Evolutionary conservation across 2,797 vertebrate species (phyloP), one percentile per base, ranked within the genome.

Genomic region (Gallinago nigripennis): DNA sequence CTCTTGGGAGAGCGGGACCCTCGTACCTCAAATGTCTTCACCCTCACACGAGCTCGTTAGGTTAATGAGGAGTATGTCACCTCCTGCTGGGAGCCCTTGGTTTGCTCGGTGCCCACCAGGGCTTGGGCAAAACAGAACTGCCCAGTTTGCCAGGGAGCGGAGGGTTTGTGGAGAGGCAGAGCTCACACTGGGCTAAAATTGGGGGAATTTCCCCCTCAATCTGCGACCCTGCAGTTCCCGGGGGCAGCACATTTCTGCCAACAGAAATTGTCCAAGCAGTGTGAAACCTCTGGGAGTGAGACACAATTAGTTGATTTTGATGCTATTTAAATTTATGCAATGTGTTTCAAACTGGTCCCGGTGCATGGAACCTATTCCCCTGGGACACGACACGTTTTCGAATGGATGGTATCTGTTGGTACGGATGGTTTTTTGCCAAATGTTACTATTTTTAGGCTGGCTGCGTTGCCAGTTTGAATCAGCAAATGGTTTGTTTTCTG

Each of bases 221-320:
- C 41, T 48, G 37, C 6, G 4, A 0, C 31, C 19, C 60, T 13
- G 46, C 50, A 7, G 35, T 27, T 50, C 45, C 54, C 0, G 0
- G 18, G 66, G 28, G 16, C 8, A 1, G 3, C 2, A 4, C 28
- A 11, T 28, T 64, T 25, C 58, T 39, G 16, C 30, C 63, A 11
- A 1, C 20, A 12, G 3, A 19, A 30, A 5, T 56, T 28, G 31
- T 15, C 28, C 0, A 0, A 11, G 41, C 33, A 45, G 50, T 7
- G 31, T 12, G 10, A 50, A 23, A 58, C 27, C 53, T 39, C 46
- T 35, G 60, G 39, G 46, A 41, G 5, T 12, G 28, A 24, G 13
- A 57, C 56, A 23, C 8, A 1, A 7, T 21, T 70, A 23, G 15
- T 64, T 50, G 79, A 18, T 30, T 43, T 76, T 68, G 33, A 1